Conservation (phyloP, 2,888 invertebrate genomes). For the Thyatira batis region DNA sequence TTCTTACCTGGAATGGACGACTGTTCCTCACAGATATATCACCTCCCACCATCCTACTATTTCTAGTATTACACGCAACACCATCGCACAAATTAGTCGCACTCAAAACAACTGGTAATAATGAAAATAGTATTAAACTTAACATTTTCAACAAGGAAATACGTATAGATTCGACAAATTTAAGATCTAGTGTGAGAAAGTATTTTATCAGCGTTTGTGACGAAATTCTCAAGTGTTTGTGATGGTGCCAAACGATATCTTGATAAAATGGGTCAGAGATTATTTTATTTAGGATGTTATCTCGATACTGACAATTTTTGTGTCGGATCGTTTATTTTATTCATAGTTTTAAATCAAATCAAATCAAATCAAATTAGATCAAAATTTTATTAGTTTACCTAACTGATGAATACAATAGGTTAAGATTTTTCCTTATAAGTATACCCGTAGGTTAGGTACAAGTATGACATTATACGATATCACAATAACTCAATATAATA, state of each 20-base stretch:
- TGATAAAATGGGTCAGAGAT: constrained; percentile 17
- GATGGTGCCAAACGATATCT: constrained; percentile 27
- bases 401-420: too few relatives aligned
- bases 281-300: constrained; percentile 2
- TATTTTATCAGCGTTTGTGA: constrained; percentile 21
- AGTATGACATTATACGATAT: too few relatives aligned
- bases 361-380: too few relatives aligned
- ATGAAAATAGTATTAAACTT: constrained; percentile 33
- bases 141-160: constrained; percentile 40
- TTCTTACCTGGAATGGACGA: constrained; percentile 68
- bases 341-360: too few relatives aligned
- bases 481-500: too few relatives aligned
- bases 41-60: constrained; percentile 54
- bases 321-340: too few relatives aligned
- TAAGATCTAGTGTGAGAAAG: constrained; percentile 37
- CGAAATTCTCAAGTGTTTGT: constrained; percentile 17
- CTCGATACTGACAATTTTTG: too few relatives aligned
- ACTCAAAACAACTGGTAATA: constrained; percentile 39
- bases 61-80: constrained; percentile 29
- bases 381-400: too few relatives aligned
- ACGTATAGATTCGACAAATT: not conserved
- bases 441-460: too few relatives aligned
- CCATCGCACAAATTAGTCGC: constrained; percentile 45
- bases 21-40: constrained; percentile 50
- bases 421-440: too few relatives aligned